Base-by-base conservation (phyloP, 1,140 invertebrate species). In the Eueides isabella region DNA sequence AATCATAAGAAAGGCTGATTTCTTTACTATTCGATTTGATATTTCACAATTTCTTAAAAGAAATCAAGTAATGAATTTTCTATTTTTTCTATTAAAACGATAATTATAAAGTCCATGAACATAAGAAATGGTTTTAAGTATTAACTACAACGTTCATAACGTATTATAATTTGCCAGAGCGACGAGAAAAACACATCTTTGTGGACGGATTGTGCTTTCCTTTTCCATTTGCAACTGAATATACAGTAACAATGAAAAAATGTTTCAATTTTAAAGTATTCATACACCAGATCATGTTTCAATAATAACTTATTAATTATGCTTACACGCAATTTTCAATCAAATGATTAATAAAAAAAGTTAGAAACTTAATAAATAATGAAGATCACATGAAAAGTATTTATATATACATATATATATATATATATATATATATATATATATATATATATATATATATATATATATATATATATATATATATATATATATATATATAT, bases 121-220 rank as follows among this genome's bases (percentile, higher is more conserved):
- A 29, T 11, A 63, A 7, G 16, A 30, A 63, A 63, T 31, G 14
- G 61, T 29, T 7, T 30, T n/a, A 63, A 63, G 14, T 16, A 63
- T 14, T 12, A 55, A 55, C 19, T 55, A 23, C 9, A 26, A 12
- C 19, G 23, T 48, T 69, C 16, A 44, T 33, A 63, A 44, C 44
- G 66, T 26, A 61, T 44, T 19, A 23, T 28, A 7, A 14, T 48
- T 55, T 19, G 16, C 64, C 61, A 62, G 62, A 61, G 69, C 55
- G 72, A 70, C 71, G 69, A 78, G 79, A 80, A 80, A 38, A 83
- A 85, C 81, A 83, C 81, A 78, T 77, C 72, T 80, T 67, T 79
- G 76, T 86, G 87, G 87, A 89, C 87, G 87, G 87, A 89, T 86
- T 80, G 81, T 84, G 82, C 78, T 71, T 84, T 83, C 77, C 76